Base-by-base conservation (phyloP, 2,888 invertebrate genomes). In the Sturmia bella region DNA sequence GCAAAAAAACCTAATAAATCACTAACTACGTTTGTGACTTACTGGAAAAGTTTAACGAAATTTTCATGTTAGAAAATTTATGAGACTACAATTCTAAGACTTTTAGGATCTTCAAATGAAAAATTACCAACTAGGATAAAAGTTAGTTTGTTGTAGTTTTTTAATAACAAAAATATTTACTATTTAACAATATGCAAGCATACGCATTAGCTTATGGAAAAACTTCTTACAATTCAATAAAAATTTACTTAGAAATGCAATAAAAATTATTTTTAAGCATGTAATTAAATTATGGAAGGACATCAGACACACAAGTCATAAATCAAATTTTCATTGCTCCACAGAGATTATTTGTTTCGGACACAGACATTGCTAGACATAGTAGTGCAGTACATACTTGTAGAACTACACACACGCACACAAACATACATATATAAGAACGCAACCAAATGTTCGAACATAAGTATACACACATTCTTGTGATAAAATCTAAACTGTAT, bases 281-380 rank as follows among this genome's bases (percentile, higher is more conserved):
- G 87, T 89, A 89, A 89, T 89, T 89, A 88, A 89, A 89, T 89
- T 89, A 89, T 88, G 88, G 87, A 86, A 88, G 87, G 87, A 88
- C 89, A 88, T 88, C 89, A 88, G 89, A 88, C 86, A 88, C 88
- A 89, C 87, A 88, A 89, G 88, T 88, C 88, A 89, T 89, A 89
- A 89, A 89, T 89, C 89, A 89, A 89, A 88, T 88, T 87, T 87
- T 87, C 86, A 86, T 87, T 59, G 19, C 84, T 86, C 88, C 86
- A 85, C 85, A 84, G 85, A 85, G 87, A 68, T 41, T 79, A 66
- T 70, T 68, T 69, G 56, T 68, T 68, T 52, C 56, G 15, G 70
- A 72, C 52, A 78, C n/a, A 72, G 73, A 81, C 81, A 76, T 68
- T 19, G 13, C 41, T n/a, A 3, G 39, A 32, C 48, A 61, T 61